Evolutionary conservation across 2,113 vertebrate species (phyloP).

Genomic region (Acanthisitta chloris): DNA sequence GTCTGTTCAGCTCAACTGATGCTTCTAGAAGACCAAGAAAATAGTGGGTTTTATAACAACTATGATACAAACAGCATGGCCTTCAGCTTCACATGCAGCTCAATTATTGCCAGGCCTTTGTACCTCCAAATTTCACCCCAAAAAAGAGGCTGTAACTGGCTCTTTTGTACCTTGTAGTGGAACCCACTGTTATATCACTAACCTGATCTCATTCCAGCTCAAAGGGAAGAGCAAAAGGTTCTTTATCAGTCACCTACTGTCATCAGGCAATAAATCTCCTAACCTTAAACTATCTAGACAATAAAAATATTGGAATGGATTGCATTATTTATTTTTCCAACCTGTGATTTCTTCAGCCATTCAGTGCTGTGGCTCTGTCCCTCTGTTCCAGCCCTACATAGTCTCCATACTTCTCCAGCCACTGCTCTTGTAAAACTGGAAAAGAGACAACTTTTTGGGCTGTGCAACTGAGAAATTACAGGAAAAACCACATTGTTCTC

Average conservation of each 20-base stretch:
- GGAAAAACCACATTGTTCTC: slow-evolving; percentile 53
- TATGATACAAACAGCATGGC: neutral
- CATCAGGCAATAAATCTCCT: neutral
- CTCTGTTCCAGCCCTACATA: neutral
- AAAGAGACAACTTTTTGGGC: neutral
- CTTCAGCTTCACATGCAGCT: neutral
- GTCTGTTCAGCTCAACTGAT: neutral
- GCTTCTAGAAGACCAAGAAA: neutral
- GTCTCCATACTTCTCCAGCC: slow-evolving; percentile 3
- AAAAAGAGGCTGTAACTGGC: rapidly evolving
- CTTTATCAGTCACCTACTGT: neutral
- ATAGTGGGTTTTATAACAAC: rapidly evolving
- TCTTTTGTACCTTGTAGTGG: neutral
- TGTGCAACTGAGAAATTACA: neutral
- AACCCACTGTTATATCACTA: neutral
- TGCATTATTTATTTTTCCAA: neutral
- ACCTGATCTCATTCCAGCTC: neutral
- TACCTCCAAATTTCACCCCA: neutral
- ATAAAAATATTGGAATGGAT: neutral
- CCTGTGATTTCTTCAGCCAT: neutral
- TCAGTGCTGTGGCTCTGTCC: neutral
- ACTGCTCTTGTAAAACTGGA: neutral
- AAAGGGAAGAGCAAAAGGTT: neutral
- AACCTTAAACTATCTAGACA: neutral
- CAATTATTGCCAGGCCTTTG: neutral